phyloP scores from a whole-genome alignment of 1,140 invertebrate genomes.

The Conus ventricosus region DNA sequence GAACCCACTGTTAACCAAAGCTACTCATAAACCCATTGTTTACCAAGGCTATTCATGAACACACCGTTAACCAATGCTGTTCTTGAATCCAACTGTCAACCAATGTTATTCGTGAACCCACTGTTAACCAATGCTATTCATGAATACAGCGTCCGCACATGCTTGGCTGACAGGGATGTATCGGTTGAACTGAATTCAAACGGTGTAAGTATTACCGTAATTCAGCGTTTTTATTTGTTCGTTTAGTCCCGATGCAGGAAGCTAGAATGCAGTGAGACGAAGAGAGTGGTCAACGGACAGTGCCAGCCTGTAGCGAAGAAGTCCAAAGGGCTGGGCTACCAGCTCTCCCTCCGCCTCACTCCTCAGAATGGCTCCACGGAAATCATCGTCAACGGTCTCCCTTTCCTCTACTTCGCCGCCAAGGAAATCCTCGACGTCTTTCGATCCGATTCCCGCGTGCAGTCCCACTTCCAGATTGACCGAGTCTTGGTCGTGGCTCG shows the following conservation, averaged over 20 bases:
- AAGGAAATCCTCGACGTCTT: not conserved
- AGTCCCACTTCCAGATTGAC: not conserved
- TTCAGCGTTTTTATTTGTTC: not conserved
- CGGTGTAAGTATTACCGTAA: no score
- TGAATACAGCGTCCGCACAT: no score
- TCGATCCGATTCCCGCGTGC: not conserved
- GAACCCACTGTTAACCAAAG: no score
- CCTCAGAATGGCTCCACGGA: not conserved
- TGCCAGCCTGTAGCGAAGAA: not conserved
- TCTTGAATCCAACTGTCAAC: no score
- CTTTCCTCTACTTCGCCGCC: not conserved
- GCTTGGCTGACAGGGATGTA: no score
- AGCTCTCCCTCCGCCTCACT: not conserved
- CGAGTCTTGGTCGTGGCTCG: not conserved
- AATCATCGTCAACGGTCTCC: not conserved
- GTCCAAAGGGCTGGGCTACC: not conserved
- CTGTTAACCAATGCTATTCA: no score
- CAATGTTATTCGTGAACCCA: no score
- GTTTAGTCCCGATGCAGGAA: not conserved
- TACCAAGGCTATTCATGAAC: no score
- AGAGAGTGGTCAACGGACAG: not conserved
- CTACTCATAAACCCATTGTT: no score
- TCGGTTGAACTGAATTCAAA: no score
- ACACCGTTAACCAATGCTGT: no score
- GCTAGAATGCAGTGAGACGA: not conserved